A percentile compares a stretch with the other conserved stretches of the same genome.
Evolutionary conservation across 2,888 invertebrate genomes (phyloP).

Genomic region (Epirrhoe alternata): DNA sequence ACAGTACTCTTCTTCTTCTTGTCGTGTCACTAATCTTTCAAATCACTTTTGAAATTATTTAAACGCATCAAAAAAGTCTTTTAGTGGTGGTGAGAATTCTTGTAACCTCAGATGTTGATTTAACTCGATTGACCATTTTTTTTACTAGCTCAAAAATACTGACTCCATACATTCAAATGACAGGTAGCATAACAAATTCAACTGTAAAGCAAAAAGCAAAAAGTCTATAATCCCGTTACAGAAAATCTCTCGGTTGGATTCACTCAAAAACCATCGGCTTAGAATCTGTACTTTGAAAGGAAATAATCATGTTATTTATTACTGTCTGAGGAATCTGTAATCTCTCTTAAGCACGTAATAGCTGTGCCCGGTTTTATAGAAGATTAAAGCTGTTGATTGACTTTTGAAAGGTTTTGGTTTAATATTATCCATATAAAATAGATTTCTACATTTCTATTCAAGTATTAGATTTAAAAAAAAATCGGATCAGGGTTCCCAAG

Average conservation of each 20-base stretch:
- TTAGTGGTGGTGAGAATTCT: too few relatives aligned
- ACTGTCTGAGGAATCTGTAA: conserved; percentile 75
- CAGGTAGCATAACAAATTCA: conserved; percentile 47
- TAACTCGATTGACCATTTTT: conserved; percentile 26
- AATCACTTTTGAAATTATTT: too few relatives aligned
- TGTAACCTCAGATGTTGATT: conserved; percentile 15
- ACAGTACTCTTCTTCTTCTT: too few relatives aligned
- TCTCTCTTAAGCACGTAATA: conserved; percentile 72
- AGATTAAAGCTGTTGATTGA: conserved; percentile 78
- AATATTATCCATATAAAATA: conserved; percentile 58
- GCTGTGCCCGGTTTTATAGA: conserved; percentile 70
- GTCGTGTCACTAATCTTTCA: too few relatives aligned
- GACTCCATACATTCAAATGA: conserved; percentile 39
- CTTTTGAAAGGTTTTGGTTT: conserved; percentile 66
- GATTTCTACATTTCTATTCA: not conserved
- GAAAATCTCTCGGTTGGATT: conserved; percentile 67
- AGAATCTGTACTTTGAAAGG: conserved; percentile 71
- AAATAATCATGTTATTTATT: conserved; percentile 84
- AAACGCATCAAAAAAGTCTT: too few relatives aligned
- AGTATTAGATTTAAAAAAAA: too few relatives aligned
- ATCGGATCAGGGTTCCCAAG: too few relatives aligned
- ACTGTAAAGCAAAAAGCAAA: conserved; percentile 33
- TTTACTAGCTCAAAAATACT: conserved; percentile 36
- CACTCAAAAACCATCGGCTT: conserved; percentile 65
- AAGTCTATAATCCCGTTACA: conserved; percentile 67